phyloP scores from a whole-genome alignment of 1,140 invertebrate genomes.

The Babylonia areolata region DNA sequence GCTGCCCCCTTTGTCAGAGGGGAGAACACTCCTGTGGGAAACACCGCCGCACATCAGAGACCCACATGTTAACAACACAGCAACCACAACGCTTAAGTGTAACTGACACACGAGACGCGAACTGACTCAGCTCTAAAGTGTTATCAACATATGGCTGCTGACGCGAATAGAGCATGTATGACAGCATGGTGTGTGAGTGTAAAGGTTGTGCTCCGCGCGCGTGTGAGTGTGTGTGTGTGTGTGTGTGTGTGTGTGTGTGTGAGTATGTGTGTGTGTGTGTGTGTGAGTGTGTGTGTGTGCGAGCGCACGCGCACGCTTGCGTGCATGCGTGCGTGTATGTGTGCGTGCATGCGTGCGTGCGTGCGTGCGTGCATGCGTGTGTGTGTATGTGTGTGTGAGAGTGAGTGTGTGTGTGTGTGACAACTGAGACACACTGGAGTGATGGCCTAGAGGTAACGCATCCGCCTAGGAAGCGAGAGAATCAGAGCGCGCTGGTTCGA shows the following conservation, averaged over 20 bases:
- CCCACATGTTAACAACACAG: too few relatives aligned
- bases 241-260: neutral
- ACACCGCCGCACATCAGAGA: too few relatives aligned
- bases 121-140: too few relatives aligned
- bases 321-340: neutral
- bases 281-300: neutral
- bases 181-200: too few relatives aligned
- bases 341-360: neutral
- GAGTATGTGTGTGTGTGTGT: neutral
- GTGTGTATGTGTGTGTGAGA: neutral
- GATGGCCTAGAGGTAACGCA: too few relatives aligned
- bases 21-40: constrained; percentile 24
- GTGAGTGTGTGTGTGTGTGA: neutral
- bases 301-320: neutral
- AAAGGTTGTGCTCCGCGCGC: neutral
- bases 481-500: too few relatives aligned
- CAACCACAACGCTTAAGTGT: too few relatives aligned
- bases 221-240: neutral
- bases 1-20: constrained; percentile 16
- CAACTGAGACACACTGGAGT: too few relatives aligned
- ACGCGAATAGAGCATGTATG: too few relatives aligned
- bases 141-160: too few relatives aligned
- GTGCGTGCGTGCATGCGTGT: neutral
- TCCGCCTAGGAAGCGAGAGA: too few relatives aligned
- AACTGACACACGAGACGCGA: too few relatives aligned